A percentile compares a stretch with the other conserved stretches of the same genome.
These are phyloP conservation scores for Premnoplex brunnescens DNA, from an alignment of 2,797 vertebrate species.

Conservation along the genomic window DNA sequence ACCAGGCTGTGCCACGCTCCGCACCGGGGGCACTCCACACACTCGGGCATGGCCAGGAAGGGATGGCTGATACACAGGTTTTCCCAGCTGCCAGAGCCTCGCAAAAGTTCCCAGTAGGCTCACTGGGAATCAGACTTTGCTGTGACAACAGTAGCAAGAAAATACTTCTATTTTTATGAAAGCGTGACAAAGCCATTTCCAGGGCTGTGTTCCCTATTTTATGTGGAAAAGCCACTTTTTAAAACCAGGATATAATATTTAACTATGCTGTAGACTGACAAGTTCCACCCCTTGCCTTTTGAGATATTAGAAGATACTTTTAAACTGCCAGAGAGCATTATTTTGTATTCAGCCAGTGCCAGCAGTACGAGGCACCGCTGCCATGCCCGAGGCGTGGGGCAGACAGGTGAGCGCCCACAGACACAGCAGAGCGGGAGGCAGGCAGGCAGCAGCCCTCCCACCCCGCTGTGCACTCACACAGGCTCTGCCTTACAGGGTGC, in stretches of 20 bases:
- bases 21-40: background rate
- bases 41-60: background rate
- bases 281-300: background rate
- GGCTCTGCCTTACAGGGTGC: background rate
- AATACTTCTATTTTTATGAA: background rate
- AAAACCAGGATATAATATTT: background rate
- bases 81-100: background rate
- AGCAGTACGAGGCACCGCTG: background rate
- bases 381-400: accelerated
- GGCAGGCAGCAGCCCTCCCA: background rate
- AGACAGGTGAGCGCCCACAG: accelerated
- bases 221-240: background rate
- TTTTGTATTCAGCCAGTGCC: background rate
- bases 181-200: background rate
- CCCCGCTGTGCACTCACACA: accelerated
- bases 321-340: background rate
- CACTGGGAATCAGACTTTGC: background rate
- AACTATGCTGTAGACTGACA: background rate
- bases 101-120: background rate
- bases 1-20: accelerated
- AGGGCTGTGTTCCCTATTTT: background rate
- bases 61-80: background rate
- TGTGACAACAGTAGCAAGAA: background rate
- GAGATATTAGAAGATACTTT: background rate
- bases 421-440: accelerated